Evolutionary conservation across 2,113 vertebrate species (phyloP).

Genomic region (Barbus barbus): DNA sequence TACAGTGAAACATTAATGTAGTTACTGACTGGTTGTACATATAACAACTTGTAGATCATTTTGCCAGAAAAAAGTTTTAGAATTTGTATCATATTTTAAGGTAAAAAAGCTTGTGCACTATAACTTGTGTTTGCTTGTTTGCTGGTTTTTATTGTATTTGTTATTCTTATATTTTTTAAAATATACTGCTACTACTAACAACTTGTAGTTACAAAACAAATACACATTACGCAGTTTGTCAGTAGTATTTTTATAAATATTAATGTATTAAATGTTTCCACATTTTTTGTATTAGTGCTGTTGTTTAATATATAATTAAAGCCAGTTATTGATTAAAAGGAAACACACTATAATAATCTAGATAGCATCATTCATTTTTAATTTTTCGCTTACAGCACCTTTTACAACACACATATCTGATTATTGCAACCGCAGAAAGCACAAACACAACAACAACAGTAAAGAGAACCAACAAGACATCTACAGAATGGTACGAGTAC

Average conservation of each 20-base stretch:
- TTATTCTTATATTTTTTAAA: no score
- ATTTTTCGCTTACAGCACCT: constrained; percentile 58
- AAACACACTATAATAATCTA: not conserved
- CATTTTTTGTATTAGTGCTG: not conserved
- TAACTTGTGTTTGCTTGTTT: no score
- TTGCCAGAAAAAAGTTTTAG: no score
- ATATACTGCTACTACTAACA: no score
- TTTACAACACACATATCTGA: constrained; percentile 62
- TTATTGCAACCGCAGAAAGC: constrained; percentile 36
- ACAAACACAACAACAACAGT: constrained; percentile 25
- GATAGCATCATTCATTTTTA: constrained; percentile 57
- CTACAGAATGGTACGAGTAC: constrained; percentile 68
- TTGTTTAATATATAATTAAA: not conserved
- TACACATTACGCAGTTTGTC: not conserved
- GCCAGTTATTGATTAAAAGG: not conserved
- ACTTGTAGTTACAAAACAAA: not conserved
- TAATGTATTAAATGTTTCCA: not conserved
- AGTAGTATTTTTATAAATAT: not conserved
- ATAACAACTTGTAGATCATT: no score
- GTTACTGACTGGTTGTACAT: not conserved
- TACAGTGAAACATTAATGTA: not conserved
- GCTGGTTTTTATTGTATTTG: no score
- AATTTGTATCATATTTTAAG: no score
- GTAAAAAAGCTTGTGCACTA: no score
- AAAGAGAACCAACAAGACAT: constrained; percentile 63